Percentiles rank a stretch among this genome's conserved stretches.
phyloP scores from a whole-genome alignment of 2,888 invertebrate genomes.

The Volucella zonaria region DNA sequence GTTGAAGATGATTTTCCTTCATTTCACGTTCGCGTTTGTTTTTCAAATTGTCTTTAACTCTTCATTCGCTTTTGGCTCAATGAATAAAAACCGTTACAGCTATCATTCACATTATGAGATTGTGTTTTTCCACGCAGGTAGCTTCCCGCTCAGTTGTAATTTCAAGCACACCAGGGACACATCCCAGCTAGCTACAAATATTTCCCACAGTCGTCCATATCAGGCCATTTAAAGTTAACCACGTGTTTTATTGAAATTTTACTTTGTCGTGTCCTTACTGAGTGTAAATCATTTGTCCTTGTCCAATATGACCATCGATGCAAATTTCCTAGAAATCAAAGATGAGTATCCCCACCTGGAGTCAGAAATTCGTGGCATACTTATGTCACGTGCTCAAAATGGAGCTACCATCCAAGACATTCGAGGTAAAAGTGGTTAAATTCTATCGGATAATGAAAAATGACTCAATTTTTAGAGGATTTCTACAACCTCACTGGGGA shows the following conservation, averaged over 20 bases:
- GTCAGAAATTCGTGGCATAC: constrained; percentile 79
- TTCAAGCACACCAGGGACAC: constrained; percentile 16
- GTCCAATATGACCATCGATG: constrained; percentile 78
- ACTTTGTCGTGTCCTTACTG: background rate
- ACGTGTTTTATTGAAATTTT: constrained; percentile 53
- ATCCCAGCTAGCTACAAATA: constrained; percentile 28
- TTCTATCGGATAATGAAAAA: background rate
- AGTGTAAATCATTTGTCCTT: constrained; percentile 5
- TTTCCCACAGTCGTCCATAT: background rate
- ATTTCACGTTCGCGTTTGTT: too few relatives aligned
- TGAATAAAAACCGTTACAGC: constrained; percentile 41
- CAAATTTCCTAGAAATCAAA: constrained; percentile 76
- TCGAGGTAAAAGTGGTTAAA: constrained; percentile 76
- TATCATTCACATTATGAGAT: constrained; percentile 34
- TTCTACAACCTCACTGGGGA: constrained; percentile 79
- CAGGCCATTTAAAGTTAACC: constrained; percentile 15
- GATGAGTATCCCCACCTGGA: constrained; percentile 79
- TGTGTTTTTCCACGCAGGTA: constrained; percentile 33
- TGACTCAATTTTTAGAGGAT: constrained; percentile 76
- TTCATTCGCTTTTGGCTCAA: constrained; percentile 20
- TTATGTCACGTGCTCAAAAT: constrained; percentile 79
- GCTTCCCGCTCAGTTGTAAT: constrained; percentile 27
- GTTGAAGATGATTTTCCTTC: too few relatives aligned
- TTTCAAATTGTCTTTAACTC: too few relatives aligned
- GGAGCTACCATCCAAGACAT: constrained; percentile 81